phyloP scores from a whole-genome alignment of 2,113 vertebrate species.

The Ameiurus melas region DNA sequence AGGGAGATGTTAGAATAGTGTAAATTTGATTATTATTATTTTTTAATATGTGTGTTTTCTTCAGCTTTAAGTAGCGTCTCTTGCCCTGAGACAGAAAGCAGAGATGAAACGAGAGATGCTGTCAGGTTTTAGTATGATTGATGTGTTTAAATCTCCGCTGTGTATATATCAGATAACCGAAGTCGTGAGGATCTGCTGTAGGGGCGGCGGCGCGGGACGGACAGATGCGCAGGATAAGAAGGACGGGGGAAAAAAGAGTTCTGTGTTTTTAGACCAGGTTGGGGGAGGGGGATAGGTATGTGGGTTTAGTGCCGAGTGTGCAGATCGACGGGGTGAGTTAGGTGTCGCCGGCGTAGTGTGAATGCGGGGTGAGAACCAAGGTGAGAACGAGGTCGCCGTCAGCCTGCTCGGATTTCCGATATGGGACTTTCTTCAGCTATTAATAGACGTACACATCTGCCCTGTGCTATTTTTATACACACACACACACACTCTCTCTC shows the following conservation, averaged over 20 bases:
- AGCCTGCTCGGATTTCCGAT: neutral
- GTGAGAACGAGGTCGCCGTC: neutral
- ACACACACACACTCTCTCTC: neutral
- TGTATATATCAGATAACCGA: neutral
- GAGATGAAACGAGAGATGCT: neutral
- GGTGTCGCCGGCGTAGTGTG: neutral
- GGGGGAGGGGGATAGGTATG: too few relatives aligned
- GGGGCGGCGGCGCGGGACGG: neutral
- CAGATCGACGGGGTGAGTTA: neutral
- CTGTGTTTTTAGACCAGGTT: neutral
- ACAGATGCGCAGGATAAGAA: neutral
- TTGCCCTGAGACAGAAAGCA: neutral
- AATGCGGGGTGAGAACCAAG: neutral
- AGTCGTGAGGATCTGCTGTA: neutral
- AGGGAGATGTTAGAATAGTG: neutral
- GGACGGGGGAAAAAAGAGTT: neutral
- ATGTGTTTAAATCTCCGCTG: conserved; percentile 1
- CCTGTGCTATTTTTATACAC: conserved; percentile 8
- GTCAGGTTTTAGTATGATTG: neutral
- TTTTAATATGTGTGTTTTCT: neutral
- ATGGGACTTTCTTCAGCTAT: conserved; percentile 20
- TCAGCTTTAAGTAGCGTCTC: neutral
- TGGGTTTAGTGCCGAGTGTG: neutral
- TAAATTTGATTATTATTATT: neutral
- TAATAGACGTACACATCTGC: conserved; percentile 40